Evolutionary conservation across 2,888 invertebrate species (phyloP), one percentile per base, ranked within the genome.

Genomic region (Panorpa germanica): DNA sequence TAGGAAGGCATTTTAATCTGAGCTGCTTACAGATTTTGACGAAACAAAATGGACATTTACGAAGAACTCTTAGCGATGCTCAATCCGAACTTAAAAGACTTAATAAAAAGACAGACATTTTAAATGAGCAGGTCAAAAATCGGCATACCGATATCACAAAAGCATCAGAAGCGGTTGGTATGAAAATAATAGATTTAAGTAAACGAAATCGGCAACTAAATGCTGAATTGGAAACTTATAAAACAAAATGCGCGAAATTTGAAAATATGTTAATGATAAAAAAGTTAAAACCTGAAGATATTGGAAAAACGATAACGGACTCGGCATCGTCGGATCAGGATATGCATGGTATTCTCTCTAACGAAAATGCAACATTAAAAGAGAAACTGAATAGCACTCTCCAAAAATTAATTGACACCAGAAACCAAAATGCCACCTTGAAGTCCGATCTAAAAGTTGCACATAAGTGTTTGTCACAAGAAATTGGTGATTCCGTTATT

Each of bases 401-500:
- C 31, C 64, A 62, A 37, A 78, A 74, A 46, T 53, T 80, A 2
- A 68, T 65, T 34, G 77, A 78, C 31, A 61, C 63, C 13, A 70
- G 72, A 41, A 78, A 80, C 44, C 60, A 62, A 38, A 74, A 72
- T 43, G 52, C 67, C 1, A 66, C 69, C 41, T 49, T 81, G 6
- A 73, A 71, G 43, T 75, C 69, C 40, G 78, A 78, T 39, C 55
- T 81, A 20, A 64, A 76, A 38, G 46, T 72, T 32, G 71, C 76
- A 0, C 73, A 75, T 11, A 80, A 75, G 55, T 65, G 75, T 37
- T 46, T 82, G 11, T 69, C 71, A 42, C 73, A 72, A 46, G 82
- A 83, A 53, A 57, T 76, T 10, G 82, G 82, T 1, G 76, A 80
- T 33, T 64, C 61, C 40, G 65, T 74, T 22, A 67, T 63, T 3